phyloP scores from a whole-genome alignment of 2,113 vertebrate genomes.

The Elgaria multicarinata region DNA sequence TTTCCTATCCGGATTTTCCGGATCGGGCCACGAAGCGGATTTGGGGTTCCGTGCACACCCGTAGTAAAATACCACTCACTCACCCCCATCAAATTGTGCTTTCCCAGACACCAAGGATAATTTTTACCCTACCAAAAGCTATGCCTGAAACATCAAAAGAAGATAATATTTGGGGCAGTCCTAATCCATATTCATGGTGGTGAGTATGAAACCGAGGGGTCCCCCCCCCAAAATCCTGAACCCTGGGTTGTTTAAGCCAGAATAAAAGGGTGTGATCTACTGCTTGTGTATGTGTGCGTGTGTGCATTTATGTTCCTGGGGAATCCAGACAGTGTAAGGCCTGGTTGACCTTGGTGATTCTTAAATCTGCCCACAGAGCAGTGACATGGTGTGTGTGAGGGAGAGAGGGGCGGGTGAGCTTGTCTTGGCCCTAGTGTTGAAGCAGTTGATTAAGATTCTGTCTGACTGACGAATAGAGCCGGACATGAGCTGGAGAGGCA shows the following conservation, averaged over 20 bases:
- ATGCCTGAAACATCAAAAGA: background rate
- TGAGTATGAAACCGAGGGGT: background rate
- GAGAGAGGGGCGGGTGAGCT: background rate
- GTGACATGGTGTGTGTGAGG: background rate
- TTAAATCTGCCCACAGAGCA: conserved; percentile 9
- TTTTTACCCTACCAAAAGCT: background rate
- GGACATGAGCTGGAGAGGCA: conserved; percentile 7
- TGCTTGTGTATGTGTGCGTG: background rate
- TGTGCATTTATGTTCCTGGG: too few species aligned
- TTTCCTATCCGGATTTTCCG: too few species aligned
- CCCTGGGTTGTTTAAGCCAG: background rate
- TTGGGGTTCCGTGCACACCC: too few species aligned
- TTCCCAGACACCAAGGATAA: background rate
- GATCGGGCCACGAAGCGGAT: too few species aligned
- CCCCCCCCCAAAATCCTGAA: background rate
- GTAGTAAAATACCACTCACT: too few species aligned
- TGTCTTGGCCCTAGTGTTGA: background rate
- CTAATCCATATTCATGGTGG: background rate
- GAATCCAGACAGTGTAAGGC: background rate
- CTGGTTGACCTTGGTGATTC: background rate
- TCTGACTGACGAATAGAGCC: conserved; percentile 16
- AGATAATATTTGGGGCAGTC: background rate
- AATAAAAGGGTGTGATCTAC: background rate
- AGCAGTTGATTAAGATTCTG: conserved; percentile 40
- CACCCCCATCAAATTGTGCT: too few species aligned